These are phyloP conservation scores for Merops nubicus DNA, from an alignment of 2,113 vertebrate species.

Conservation along the genomic window DNA sequence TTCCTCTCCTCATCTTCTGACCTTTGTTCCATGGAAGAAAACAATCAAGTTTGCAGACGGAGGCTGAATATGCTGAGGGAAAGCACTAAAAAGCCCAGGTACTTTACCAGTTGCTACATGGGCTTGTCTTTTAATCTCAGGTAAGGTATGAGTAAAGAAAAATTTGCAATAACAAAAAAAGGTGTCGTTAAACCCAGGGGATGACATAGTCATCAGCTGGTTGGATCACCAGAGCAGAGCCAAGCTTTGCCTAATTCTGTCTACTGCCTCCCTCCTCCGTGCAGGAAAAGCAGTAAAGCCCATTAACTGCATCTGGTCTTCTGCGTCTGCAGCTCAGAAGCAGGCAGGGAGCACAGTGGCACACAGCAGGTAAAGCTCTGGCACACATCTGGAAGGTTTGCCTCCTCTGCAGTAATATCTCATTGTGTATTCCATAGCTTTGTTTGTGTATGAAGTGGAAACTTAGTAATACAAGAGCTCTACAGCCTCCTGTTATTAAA, in stretches of 20 bases:
- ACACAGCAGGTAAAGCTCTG: not conserved
- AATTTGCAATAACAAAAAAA: not conserved
- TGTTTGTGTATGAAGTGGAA: constrained; percentile 16
- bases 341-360: not conserved
- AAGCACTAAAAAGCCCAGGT: not conserved
- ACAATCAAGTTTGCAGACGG: not conserved
- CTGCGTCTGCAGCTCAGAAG: not conserved
- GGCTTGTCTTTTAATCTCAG: not conserved
- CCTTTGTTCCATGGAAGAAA: not conserved
- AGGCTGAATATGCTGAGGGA: not conserved
- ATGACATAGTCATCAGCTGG: not conserved
- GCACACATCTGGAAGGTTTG: not conserved
- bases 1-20: not conserved
- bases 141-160: not conserved
- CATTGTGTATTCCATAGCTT: not conserved
- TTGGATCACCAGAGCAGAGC: not conserved
- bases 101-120: not conserved
- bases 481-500: constrained; percentile 6
- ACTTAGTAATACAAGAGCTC: not conserved
- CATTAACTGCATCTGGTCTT: not conserved
- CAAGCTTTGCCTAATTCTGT: not conserved
- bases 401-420: not conserved
- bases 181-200: not conserved
- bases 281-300: not conserved
- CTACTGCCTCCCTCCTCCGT: not conserved